Base-by-base conservation (phyloP, 2,797 vertebrate genomes). In the Thaleichthys pacificus region DNA sequence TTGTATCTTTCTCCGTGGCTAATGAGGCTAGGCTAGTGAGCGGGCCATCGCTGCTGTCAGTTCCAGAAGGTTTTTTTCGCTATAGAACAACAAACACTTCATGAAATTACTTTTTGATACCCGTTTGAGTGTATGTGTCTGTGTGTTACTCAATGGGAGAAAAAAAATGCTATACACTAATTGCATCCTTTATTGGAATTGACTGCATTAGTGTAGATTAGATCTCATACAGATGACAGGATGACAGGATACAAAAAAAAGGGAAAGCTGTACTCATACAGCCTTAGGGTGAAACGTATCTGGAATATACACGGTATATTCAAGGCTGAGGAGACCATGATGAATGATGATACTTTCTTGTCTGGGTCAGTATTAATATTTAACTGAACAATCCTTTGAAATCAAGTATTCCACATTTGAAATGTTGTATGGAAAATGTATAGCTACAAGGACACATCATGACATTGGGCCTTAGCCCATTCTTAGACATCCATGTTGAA, bases 1-100 rank as follows among this genome's bases (percentile, higher is more conserved):
- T 87, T 90, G 49, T 65, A 57, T 72, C 63, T 77, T 71, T 75
- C 81, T 82, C 81, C 76, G 71, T 79, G 72, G 75, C 88, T 91
- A 92, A 92, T 92, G 89, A 93, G 87, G 85, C 80, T 77, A 78
- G 64, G 85, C 12, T 47, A 81, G 78, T 72, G 35, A 80, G 71
- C 85, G 85, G 84, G 84, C 75, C 66, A 74, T 84, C 76, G 87
- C 87, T 80, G 78, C 72, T 0, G 75, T 84, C 78, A 87, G 87
- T 80, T 79, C 71, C 0, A 76, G 84, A 87, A 81, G 65, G 42
- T 3, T 47, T 47, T 14, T 17, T n/a, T 17, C 4, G 74, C 76
- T 85, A 87, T 85, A 87, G 87, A 83, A 82, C 87, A 84, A 89
- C 84, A 90, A 92, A 90, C 86, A 84, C 80, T 80, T 81, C 72